Base-by-base conservation (phyloP, 2,113 vertebrate genomes). In the Pongo abelii region DNA sequence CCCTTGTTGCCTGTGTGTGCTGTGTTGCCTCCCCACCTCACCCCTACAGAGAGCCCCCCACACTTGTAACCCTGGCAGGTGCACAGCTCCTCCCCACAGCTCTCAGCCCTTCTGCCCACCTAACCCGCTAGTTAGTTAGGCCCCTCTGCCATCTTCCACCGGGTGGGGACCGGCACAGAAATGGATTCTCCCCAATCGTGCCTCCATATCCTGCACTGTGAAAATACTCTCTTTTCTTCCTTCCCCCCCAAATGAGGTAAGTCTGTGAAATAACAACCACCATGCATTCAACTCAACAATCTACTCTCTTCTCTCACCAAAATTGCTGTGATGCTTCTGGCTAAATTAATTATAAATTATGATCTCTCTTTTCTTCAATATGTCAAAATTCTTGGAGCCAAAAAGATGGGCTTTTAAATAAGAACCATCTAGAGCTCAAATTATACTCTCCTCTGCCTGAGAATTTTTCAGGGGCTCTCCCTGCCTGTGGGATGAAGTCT, bases 121-220 rank as follows among this genome's bases (percentile, higher is more conserved):
- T 10, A 7, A 3, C 40, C 12, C 0, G 0, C 11, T 16, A 9
- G 4, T 30, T 30, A 10, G 3, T 4, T 8, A 5, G 50, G 14
- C 10, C 50, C 13, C 67, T 32, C 8, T 8, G 35, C 79, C 18
- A 0, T 46, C 80, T 40, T 20, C 85, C 6, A 4, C 32, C 0
- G 0, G 8, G 43, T 0, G 5, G 43, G 64, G 59, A 9, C 30
- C 0, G 5, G 70, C 70, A 1, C 35, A 23, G 43, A 14, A 43
- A 48, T 0, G 2, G 7, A 10, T 32, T 40, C 9, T n/a, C 16
- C 83, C 40, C 23, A 12, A 0, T 6, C 0, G 14, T 25, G 27
- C 25, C 90, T n/a, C 70, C 70, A 2, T 16, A 8, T 8, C 35
- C 75, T 27, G 18, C 9, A 10, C 75, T 52, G 50, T 10, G 50